Evolutionary conservation across 1,140 invertebrate species (phyloP), one percentile per base, ranked within the genome.

Genomic region (Drosophila tani): DNA sequence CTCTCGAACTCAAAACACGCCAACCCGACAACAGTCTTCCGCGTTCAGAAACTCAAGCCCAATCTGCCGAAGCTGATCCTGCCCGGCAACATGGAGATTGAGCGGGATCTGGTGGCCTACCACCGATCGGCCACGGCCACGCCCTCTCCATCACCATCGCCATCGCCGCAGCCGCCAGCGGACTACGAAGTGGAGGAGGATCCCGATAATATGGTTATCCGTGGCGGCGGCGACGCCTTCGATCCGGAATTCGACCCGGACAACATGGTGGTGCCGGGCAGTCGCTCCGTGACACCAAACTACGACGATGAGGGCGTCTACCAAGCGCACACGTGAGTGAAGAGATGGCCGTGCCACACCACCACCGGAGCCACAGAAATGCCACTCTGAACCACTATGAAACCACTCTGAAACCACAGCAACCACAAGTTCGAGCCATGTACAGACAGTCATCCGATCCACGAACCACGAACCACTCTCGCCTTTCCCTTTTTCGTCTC

Each of bases 251-350:
- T 91, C 57, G 91, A 92, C 81, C 88, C 91, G 53, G 91, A 92
- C 76, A 92, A 92, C 56, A 92, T 92, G 87, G 91, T 92, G 51
- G 78, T 92, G 67, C 84, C 84, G 50, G 91, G 91, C 77, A 92
- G 91, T 81, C 91, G 91, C 47, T 86, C 88, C 41, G 81, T 81
- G 29, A 91, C 91, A 49, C 91, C 91, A 41, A 91, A 85, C 70
- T 88, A 91, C 59, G 76, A 91, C 45, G 76, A 91, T 59, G 81
- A 87, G 55, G 84, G 85, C 49, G 85, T 87, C 83, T 92, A 90
- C 62, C 91, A 92, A 81, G 86, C 82, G 87, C 91, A 92, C 85
- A 92, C 85, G 91, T 92, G 91, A 92, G 91, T 92, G 81, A 88
- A 70, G 75, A 68, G 55, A 67, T 19, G 67, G 46, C 41, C 17